Base-by-base conservation (phyloP, 2,797 vertebrate genomes). In the Neomorphus geoffroyi region DNA sequence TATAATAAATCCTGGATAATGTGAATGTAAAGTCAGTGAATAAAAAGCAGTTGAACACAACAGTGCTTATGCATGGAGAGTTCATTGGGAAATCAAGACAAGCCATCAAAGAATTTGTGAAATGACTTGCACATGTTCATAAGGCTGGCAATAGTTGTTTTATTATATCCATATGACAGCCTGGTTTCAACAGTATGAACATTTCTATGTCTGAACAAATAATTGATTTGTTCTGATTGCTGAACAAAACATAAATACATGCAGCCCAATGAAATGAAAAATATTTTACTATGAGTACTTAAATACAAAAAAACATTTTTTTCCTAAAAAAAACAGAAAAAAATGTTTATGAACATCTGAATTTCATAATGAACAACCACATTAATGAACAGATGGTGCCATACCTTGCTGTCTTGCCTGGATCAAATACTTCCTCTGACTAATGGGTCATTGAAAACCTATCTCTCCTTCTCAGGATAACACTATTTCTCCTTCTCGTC, bases 371-470 rank as follows among this genome's bases (percentile, higher is more conserved):
- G 62, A 71, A 56, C 51, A 58, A 16, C 15, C 13, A 10, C 19
- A n/a, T 77, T 64, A 90, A 75, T 18, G n/a, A 80, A 62, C 93
- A 96, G 93, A 88, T 88, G 85, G 87, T 86, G 72, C 93, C 66
- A 78, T 53, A 46, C 65, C 45, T 91, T 83, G 69, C 69, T 65
- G 35, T 71, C 64, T 67, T 80, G 48, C 45, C n/a, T 74, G 61
- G 15, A 83, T 71, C 37, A n/a, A 80, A 61, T 7, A 6, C 3
- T 78, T 82, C 14, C 7, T 94, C 51, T 43, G 37, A 80, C 33
- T 56, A 75, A 88, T 21, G 18, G 23, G 32, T 56, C 1, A 0
- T 33, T 23, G 32, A 87, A 82, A 71, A 67, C 39, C 13, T 57
- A 0, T 65, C 22, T 72, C 8, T 84, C 22, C 6, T 5, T 87